Evolutionary conservation across 2,113 vertebrate genomes (phyloP), one percentile per base, ranked within the genome.

Genomic region (Catagonus wagneri): DNA sequence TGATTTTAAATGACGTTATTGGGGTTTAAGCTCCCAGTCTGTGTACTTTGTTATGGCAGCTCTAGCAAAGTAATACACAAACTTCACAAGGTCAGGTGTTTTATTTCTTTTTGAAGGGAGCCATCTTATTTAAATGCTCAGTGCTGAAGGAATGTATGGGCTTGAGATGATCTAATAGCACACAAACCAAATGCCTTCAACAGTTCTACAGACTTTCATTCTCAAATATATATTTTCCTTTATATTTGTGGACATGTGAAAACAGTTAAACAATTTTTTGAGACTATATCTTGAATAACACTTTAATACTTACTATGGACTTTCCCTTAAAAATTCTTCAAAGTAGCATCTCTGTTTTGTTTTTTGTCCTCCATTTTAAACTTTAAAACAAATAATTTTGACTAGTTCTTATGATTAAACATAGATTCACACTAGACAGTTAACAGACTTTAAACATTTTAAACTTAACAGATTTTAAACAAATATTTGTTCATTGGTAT

Each of bases 141-240:
- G 7, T 68, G 83, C 34, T 86, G 12, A 71, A 89, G 50, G 44
- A 66, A 75, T 92, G 4, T 39, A 60, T 85, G 20, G 20, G 11
- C 39, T 75, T 95, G 13, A 93, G 13, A 50, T 81, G 83, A 76
- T 65, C 80, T 95, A 44, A 44, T 32, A 89, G 12, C 20, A 86
- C 32, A 65, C 11, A 83, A 80, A 76, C 27, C 9, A 50, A 80
- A 90, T 75, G 29, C 44, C n/a, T 90, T 87, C 94, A 79, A 56
- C 36, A 90, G 1, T 90, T 81, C 65, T 23, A 29, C 29, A 34
- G 75, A 84, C 23, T 94, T 87, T 66, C 58, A 79, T 89, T 91
- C 34, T 75, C 74, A 96, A 81, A 92, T 89, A 92, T 52, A 79
- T 58, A n/a, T 60, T 89, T 96, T 60, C 22, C 44, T 85, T 84